Base-by-base conservation (phyloP, 2,888 invertebrate genomes). In the Ischnus inquisitorius region DNA sequence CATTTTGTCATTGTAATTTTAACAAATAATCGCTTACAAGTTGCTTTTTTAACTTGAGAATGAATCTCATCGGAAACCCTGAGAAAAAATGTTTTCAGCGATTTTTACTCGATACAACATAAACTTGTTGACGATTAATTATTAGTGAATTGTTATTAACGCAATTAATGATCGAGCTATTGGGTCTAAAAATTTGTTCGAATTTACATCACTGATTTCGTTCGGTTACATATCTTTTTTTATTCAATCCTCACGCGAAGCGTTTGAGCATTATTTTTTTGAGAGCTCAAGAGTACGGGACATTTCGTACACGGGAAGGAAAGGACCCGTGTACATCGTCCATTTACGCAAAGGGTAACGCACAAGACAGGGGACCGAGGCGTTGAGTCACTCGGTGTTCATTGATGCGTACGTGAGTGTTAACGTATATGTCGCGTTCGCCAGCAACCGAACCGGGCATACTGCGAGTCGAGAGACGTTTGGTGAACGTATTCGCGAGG, bases 391-490 rank as follows among this genome's bases (percentile, higher is more conserved):
- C 39, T 10, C 22, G 41, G 57, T 34, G 71, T 72, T 72, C 71
- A 72, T 72, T 72, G 57, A 72, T 72, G 71, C 43, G 25, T 54
- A 41, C 25, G 22, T 60, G 46, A 22, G 57, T 57, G 57, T 57
- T 43, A n/a, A 43, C 28, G 43, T 19, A 57, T 22, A 46, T 62
- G 46, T 62, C 72, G 60, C 62, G 62, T 74, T 74, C 22, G 39
- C 54, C 54, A 51, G 19, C 28, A 25, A 67, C 43, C 28, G 12
- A 57, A 57, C 16, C 3, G 8, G 22, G 10, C 43, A 28, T 22
- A 41, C 3, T 22, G 22, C 14, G 19, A 22, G 25, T 71, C 41
- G 71, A 14, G 62, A 62, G 60, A 57, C 57, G 22, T 12, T 46
- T 3, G 19, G 72, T 19, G 46, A 62, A 74, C 60, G 60, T 74